These are phyloP conservation scores for Tachysurus vachellii DNA, from an alignment of 2,113 vertebrate genomes.

Conservation along the genomic window DNA sequence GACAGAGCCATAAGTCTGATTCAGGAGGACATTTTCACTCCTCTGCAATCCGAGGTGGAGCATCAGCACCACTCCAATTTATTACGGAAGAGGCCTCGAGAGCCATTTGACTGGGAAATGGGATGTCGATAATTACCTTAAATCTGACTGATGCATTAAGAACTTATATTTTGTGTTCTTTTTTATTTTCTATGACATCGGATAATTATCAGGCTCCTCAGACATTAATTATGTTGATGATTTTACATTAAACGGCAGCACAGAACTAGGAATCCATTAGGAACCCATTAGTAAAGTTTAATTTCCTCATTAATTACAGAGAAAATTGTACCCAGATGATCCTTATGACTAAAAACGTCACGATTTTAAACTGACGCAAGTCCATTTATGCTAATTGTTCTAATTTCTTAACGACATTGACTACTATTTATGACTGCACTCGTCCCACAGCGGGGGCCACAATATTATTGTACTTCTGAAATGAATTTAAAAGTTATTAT, in stretches of 20 bases:
- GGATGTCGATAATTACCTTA: slow-evolving; percentile 37
- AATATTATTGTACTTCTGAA: neutral
- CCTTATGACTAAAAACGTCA: neutral
- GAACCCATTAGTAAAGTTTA: slow-evolving; percentile 11
- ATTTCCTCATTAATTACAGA: slow-evolving; percentile 24
- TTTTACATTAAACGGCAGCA: neutral
- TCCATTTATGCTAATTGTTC: neutral
- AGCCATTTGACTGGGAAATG: slow-evolving; percentile 6
- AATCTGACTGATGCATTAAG: slow-evolving; percentile 23
- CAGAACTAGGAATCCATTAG: neutral
- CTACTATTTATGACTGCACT: neutral
- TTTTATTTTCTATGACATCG: neutral
- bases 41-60: slow-evolving; percentile 52
- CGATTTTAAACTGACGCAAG: neutral
- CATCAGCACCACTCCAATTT: slow-evolving; percentile 67
- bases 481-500: neutral
- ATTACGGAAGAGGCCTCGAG: slow-evolving; percentile 65
- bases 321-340: slow-evolving; percentile 8
- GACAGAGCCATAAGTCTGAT: slow-evolving; percentile 62
- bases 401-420: neutral
- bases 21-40: slow-evolving; percentile 63
- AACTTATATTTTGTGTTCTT: neutral
- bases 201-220: slow-evolving; percentile 19
- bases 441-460: neutral
- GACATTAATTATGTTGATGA: slow-evolving; percentile 22